Evolutionary conservation across 2,888 invertebrate genomes (phyloP).

Genomic region (Crepidodera aurea): DNA sequence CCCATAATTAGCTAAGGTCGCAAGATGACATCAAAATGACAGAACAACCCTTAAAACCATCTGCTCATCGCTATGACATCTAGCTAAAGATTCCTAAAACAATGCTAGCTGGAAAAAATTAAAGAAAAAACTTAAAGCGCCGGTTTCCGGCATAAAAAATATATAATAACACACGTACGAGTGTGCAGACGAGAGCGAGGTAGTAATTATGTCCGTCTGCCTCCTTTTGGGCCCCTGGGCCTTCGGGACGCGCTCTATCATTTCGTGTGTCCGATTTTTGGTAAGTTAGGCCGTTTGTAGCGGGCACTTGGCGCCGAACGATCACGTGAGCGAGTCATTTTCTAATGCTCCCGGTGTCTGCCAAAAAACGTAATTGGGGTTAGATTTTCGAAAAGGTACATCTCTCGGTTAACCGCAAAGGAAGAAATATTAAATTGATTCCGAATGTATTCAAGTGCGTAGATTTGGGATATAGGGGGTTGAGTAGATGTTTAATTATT

Average conservation of each 20-base stretch:
- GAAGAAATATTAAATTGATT: conserved; percentile 7
- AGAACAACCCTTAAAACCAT: conserved; percentile 17
- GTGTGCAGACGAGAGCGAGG: conserved; percentile 51
- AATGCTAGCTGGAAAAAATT: conserved; percentile 21
- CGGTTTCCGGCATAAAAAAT: conserved; percentile 62
- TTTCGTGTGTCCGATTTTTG: conserved; percentile 56
- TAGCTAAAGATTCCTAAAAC: conserved; percentile 14
- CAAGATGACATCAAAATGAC: conserved; percentile 21
- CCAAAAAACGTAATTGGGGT: conserved; percentile 29
- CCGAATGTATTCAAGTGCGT: neutral
- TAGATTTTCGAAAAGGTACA: neutral
- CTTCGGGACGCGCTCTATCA: conserved; percentile 55
- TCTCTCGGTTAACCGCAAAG: conserved; percentile 23
- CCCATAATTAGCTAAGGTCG: conserved; percentile 5
- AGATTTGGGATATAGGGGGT: no score
- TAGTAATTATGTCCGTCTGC: conserved; percentile 57
- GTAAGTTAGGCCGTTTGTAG: conserved; percentile 26
- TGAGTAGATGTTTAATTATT: no score
- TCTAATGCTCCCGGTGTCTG: conserved; percentile 30
- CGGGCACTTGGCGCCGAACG: conserved; percentile 21
- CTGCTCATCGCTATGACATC: conserved; percentile 23
- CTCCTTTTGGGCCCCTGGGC: conserved; percentile 48
- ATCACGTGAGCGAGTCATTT: conserved; percentile 17
- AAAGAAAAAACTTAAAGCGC: conserved; percentile 38
- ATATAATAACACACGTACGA: conserved; percentile 60